Evolutionary conservation across 2,888 invertebrate genomes (phyloP), one percentile per base, ranked within the genome.

Genomic region (Phengaris alcon): DNA sequence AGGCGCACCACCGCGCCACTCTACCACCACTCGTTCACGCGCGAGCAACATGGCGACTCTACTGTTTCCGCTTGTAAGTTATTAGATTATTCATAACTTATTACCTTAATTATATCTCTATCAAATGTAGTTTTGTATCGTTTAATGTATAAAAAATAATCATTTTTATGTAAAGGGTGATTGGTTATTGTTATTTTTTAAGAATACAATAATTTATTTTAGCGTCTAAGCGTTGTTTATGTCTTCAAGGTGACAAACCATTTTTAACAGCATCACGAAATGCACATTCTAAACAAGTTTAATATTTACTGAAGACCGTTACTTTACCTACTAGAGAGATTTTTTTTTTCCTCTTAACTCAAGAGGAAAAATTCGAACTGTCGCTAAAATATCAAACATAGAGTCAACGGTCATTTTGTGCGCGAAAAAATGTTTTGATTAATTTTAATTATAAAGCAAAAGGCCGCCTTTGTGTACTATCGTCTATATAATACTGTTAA

Each of bases 11-110:
- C 83, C 80, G 84, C 84, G 84, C 84, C 90, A 90, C 88, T 90
- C 87, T 78, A 84, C 84, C 80, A 87, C 86, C 88, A 87, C 83
- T 88, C 91, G 89, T 86, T 89, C 87, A 80, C 82, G 84, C 83
- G 89, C 85, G 83, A 84, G 83, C 90, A 90, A 87, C 90, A 90
- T 90, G 90, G 84, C 86, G 82, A 83, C 83, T 84, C 77, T 76
- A 79, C 81, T 78, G 74, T 79, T 77, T 79, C 75, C 81, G 76
- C 78, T 79, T 69, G 83, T 83, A 77, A 82, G 82, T 82, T 79
- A 75, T 22, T 64, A 51, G 46, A 51, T 64, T 73, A 74, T 13
- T 52, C 52, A 48, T 44, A 54, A 74, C 35, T 74, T 52, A 68
- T 7, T 15, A 35, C 13, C 51, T 73, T 73, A 46, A 46, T 73